Percentiles rank a stretch among this genome's conserved stretches.
Evolutionary conservation across 2,888 invertebrate species (phyloP).

Genomic region (Cryptus viduatorius): DNA sequence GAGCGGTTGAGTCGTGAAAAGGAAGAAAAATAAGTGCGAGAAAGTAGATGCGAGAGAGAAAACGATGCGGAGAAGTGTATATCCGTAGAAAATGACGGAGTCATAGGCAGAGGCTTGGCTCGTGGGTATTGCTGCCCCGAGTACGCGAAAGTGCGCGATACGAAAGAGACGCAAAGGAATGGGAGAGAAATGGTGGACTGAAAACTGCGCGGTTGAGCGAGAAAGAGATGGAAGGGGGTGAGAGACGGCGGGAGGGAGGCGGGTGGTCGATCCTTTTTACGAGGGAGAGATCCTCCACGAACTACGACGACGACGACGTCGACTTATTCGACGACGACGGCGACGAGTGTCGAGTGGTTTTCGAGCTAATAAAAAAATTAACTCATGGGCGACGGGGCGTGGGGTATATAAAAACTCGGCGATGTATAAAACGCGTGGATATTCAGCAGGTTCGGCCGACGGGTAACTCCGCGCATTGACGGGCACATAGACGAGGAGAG

Average conservation of each 20-base stretch:
- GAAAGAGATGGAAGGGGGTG: constrained; percentile 45
- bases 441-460: constrained; percentile 49
- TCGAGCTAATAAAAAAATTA: constrained; percentile 83
- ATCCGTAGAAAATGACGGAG: constrained; percentile 43
- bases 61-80: constrained; percentile 24
- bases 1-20: constrained; percentile 51
- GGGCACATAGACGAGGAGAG: constrained; percentile 27
- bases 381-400: constrained; percentile 69
- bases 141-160: constrained; percentile 12
- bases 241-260: constrained; percentile 37
- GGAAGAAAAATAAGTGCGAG: constrained; percentile 56
- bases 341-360: constrained; percentile 80
- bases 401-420: constrained; percentile 75
- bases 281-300: constrained; percentile 70
- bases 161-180: constrained; percentile 32
- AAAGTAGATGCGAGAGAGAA: constrained; percentile 40
- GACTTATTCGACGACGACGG: constrained; percentile 52
- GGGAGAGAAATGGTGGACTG: neutral
- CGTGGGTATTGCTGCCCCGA: constrained; percentile 1
- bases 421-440: constrained; percentile 75
- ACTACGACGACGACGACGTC: constrained; percentile 49
- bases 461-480: constrained; percentile 21
- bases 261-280: constrained; percentile 72
- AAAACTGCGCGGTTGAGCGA: constrained; percentile 20
- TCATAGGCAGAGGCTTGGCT: constrained; percentile 6